Evolutionary conservation across 2,797 vertebrate species (phyloP).

Genomic region (Catostomus latipinnis): DNA sequence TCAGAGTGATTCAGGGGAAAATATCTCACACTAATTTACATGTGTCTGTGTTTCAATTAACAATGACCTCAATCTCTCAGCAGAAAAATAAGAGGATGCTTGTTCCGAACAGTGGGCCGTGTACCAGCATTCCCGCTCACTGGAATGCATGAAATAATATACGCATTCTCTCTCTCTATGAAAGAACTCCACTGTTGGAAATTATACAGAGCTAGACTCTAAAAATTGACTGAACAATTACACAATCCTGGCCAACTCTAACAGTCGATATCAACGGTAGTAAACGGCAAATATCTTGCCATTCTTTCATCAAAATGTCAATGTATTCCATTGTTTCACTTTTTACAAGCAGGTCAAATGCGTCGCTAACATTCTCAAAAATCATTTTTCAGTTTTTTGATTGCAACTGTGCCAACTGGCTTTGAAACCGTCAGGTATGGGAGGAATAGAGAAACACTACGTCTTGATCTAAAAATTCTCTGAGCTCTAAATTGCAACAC

Average conservation of each 20-base stretch:
- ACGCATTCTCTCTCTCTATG: slow-evolving; percentile 20
- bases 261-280: not conserved
- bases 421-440: slow-evolving; percentile 26
- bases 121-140: not conserved
- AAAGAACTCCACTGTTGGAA: slow-evolving; percentile 38
- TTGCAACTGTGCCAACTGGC: slow-evolving; percentile 19
- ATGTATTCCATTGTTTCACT: not conserved
- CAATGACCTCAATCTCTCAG: slow-evolving; percentile 64
- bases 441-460: not conserved
- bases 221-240: slow-evolving; percentile 23
- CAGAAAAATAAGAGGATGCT: slow-evolving; percentile 40
- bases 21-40: slow-evolving; percentile 71
- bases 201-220: slow-evolving; percentile 8
- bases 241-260: not conserved
- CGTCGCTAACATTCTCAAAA: not conserved
- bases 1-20: slow-evolving; percentile 32
- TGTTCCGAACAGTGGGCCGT: slow-evolving; percentile 28
- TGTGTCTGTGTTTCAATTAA: slow-evolving; percentile 74
- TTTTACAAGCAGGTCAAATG: slow-evolving; percentile 22
- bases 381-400: slow-evolving; percentile 19
- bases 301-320: not conserved
- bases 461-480: slow-evolving; percentile 23
- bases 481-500: slow-evolving; percentile 45
- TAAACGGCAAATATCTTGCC: not conserved
- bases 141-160: slow-evolving; percentile 46